Percentiles rank a stretch among this genome's conserved stretches.
Conservation (phyloP, 2,113 vertebrate genomes). For the Myiozetetes cayanensis region DNA sequence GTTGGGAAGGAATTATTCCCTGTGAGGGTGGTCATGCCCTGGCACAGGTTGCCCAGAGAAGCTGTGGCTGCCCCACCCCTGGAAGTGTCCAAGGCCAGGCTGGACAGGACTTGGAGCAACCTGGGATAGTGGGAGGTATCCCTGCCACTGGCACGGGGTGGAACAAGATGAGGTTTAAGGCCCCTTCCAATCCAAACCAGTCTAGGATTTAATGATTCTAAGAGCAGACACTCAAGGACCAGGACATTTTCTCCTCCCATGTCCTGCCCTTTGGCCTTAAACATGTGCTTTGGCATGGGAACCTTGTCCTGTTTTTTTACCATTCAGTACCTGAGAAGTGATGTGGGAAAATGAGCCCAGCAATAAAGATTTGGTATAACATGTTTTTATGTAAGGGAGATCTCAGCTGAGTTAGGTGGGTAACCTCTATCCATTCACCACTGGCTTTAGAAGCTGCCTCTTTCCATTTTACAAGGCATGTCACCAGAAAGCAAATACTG, state of each 20-base stretch:
- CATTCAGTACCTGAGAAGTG: not conserved
- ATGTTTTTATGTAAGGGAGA: not conserved
- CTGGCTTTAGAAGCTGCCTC: not conserved
- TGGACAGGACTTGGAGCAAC: not conserved
- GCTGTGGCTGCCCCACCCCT: not conserved
- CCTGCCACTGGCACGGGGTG: not conserved
- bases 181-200: accelerated
- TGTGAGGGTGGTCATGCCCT: not conserved
- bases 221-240: not conserved
- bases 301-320: not conserved
- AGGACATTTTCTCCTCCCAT: not conserved
- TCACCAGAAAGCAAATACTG: not conserved
- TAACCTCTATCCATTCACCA: not conserved
- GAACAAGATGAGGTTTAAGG: accelerated
- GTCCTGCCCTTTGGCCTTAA: not conserved
- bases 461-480: not conserved
- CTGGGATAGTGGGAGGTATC: not conserved
- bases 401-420: not conserved
- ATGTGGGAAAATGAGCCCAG: not conserved
- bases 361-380: not conserved
- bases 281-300: not conserved
- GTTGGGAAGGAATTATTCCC: not conserved
- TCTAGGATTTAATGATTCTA: not conserved
- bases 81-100: not conserved
- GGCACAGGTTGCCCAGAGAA: not conserved